phyloP scores from a whole-genome alignment of 1,140 invertebrate species.

The Portunus trituberculatus region DNA sequence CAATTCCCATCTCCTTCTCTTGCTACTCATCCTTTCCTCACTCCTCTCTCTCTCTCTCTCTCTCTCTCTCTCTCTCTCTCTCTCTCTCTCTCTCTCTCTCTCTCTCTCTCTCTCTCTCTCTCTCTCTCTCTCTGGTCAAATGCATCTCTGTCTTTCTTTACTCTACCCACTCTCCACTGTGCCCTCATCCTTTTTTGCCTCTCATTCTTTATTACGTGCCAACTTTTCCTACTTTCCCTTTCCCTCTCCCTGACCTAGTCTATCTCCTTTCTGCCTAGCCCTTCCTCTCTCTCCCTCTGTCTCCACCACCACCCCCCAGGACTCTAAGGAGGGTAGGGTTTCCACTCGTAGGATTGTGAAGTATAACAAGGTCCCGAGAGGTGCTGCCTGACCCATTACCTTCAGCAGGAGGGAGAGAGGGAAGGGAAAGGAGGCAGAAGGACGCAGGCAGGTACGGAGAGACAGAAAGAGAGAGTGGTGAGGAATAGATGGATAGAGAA shows the following conservation, averaged over 20 bases:
- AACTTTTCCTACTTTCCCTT: background rate
- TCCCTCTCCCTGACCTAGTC: background rate
- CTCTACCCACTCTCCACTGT: background rate
- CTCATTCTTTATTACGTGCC: background rate
- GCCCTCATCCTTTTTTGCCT: background rate
- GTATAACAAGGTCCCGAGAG: background rate
- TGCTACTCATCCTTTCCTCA: background rate
- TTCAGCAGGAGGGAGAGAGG: background rate
- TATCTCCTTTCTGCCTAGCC: background rate
- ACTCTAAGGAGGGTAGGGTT: background rate
- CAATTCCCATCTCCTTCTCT: background rate
- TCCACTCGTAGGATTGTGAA: background rate
- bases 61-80: constrained; percentile 15
- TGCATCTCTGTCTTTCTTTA: background rate
- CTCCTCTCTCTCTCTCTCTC: background rate
- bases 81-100: constrained; percentile 20
- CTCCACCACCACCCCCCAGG: too few relatives aligned
- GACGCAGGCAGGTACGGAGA: too few relatives aligned
- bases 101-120: constrained; percentile 20
- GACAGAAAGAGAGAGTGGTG: too few relatives aligned
- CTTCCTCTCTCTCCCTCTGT: background rate
- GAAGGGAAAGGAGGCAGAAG: too few relatives aligned
- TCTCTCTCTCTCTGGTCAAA: background rate
- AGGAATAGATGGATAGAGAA: too few relatives aligned
- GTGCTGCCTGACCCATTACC: background rate